These are phyloP conservation scores for Drosophila athabasca DNA, from an alignment of 1,140 invertebrate species.

Conservation along the genomic window DNA sequence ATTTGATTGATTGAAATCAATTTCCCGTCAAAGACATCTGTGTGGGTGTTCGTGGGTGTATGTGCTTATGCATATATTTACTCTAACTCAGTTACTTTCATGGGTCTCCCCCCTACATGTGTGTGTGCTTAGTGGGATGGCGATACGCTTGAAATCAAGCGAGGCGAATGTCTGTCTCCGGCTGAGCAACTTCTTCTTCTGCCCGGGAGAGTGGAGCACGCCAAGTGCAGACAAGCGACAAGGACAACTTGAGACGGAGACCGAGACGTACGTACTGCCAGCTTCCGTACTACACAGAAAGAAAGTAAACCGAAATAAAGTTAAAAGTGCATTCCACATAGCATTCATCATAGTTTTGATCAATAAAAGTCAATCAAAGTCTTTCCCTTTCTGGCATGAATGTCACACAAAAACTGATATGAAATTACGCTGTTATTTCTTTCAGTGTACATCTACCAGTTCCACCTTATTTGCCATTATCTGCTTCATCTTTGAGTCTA, in stretches of 20 bases:
- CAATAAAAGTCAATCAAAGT: too few relatives aligned
- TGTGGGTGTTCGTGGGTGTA: slow-evolving; percentile 10
- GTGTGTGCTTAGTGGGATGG: slow-evolving; percentile 42
- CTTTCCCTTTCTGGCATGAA: too few relatives aligned
- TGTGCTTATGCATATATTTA: slow-evolving; percentile 63
- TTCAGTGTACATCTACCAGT: not conserved
- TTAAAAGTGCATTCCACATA: too few relatives aligned
- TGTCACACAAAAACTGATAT: too few relatives aligned
- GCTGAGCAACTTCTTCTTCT: slow-evolving; percentile 8
- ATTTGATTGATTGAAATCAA: slow-evolving; percentile 83
- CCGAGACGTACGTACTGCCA: not conserved
- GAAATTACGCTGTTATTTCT: not conserved
- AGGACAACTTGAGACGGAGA: slow-evolving; percentile 9
- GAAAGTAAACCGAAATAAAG: too few relatives aligned
- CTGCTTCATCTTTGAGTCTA: slow-evolving; percentile 27
- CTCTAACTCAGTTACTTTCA: slow-evolving; percentile 57
- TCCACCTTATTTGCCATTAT: slow-evolving; percentile 19
- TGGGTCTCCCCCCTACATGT: slow-evolving; percentile 1
- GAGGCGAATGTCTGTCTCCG: slow-evolving; percentile 6
- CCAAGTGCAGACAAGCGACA: slow-evolving; percentile 47
- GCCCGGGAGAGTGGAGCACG: slow-evolving; percentile 14
- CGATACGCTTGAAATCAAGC: slow-evolving; percentile 69
- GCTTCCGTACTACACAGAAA: too few relatives aligned
- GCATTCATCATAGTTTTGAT: too few relatives aligned
- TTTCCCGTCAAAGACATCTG: slow-evolving; percentile 75